phyloP scores from a whole-genome alignment of 2,113 vertebrate species.

The Crotalus horridus region DNA sequence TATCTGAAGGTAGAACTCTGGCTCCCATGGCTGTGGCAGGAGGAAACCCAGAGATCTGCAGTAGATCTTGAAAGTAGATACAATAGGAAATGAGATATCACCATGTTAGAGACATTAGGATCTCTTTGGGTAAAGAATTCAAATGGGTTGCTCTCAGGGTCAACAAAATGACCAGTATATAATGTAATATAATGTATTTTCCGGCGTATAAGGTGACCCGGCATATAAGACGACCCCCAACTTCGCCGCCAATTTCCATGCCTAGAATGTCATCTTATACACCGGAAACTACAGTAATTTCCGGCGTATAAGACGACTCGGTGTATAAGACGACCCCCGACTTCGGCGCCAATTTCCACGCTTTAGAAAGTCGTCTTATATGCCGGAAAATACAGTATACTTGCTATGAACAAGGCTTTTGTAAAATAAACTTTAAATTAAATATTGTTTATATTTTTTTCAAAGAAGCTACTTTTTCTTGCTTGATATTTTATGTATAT shows the following conservation, averaged over 20 bases:
- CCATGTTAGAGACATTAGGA: neutral
- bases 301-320: no score
- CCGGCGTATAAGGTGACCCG: no score
- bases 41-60: neutral
- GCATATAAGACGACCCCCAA: no score
- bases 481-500: neutral
- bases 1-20: neutral
- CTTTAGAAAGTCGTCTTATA: no score
- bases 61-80: neutral
- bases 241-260: no score
- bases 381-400: neutral
- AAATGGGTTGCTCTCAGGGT: neutral
- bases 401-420: neutral
- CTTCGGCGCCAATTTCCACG: no score
- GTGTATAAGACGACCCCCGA: no score
- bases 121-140: neutral
- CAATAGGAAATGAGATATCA: neutral
- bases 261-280: no score
- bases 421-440: conserved; percentile 25
- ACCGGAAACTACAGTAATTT: no score
- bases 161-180: conserved; percentile 9
- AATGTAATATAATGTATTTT: neutral
- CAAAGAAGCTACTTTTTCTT: conserved; percentile 1
- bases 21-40: neutral
- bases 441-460: neutral